Evolutionary conservation across 2,797 vertebrate genomes (phyloP).

Genomic region (Gambusia yucatana): DNA sequence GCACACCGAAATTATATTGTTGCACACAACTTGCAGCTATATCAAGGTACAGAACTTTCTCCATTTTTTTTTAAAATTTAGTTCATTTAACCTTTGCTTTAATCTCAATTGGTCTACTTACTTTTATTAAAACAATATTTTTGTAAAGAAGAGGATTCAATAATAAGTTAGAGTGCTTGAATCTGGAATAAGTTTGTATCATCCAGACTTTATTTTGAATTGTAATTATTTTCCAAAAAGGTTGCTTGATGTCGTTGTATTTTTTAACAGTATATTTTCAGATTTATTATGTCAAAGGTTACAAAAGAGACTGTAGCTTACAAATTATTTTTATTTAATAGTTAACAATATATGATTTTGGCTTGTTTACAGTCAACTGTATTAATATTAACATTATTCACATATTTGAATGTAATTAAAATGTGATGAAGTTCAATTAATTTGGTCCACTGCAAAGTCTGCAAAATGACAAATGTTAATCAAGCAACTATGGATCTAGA

Average conservation of each 20-base stretch:
- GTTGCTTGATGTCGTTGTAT: not conserved
- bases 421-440: not conserved
- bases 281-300: not conserved
- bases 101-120: conserved; percentile 6
- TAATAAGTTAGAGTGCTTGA: not conserved
- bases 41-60: conserved; percentile 13
- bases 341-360: not conserved
- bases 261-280: not conserved
- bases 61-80: conserved; percentile 13
- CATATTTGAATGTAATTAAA: not conserved
- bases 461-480: not conserved
- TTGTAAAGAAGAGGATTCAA: not conserved
- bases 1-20: conserved; percentile 51
- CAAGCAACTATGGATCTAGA: not conserved
- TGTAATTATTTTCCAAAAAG: not conserved
- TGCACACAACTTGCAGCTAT: conserved; percentile 35
- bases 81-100: not conserved
- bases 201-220: not conserved
- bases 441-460: not conserved
- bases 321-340: not conserved
- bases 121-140: not conserved
- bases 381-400: not conserved
- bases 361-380: not conserved
- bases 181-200: not conserved
- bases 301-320: not conserved